Evolutionary conservation across 2,797 vertebrate genomes (phyloP), one percentile per base, ranked within the genome.

Genomic region (Bufotes viridis): DNA sequence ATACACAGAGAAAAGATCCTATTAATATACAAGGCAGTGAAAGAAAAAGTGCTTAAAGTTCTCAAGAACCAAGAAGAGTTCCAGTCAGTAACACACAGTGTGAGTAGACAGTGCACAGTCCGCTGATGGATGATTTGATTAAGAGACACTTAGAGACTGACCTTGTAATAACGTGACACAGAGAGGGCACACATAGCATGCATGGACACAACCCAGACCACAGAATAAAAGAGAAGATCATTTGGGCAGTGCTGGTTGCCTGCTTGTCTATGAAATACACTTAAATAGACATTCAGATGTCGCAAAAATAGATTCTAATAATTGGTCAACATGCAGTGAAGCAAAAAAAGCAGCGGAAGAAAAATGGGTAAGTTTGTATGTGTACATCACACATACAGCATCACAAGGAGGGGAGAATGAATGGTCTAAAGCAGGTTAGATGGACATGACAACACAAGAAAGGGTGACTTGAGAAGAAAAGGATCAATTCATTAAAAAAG

Each of bases 241-340:
- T 95, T 96, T 94, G 96, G 96, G 96, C 96, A 97, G 97, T 93
- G 95, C 97, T 98, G 97, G 97, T 98, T 99, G 98, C 98, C 97
- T 99, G 98, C 97, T 99, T 99, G 98, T 98, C 97, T 97, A 96
- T 95, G 95, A 95, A 97, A 97, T 95, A 95, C 94, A 93, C 95
- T 95, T 95, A 96, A 94, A 94, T 95, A 94, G 94, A 96, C 96
- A 95, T 93, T 95, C 95, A 90, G 92, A 93, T 92, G 90, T 58
- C 76, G 91, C 88, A 11, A 93, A 93, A 83, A 90, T 20, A 92
- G 53, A 78, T 79, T 88, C 89, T 90, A 90, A 92, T 91, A 81
- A 29, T 89, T 92, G 51, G 91, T 81, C 63, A 90, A 92, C 90
- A 92, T 93, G 93, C 92, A 49, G 90, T 78, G 89, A 85, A 91